Base-by-base conservation (phyloP, 2,888 invertebrate species). In the Tortrix viridana region DNA sequence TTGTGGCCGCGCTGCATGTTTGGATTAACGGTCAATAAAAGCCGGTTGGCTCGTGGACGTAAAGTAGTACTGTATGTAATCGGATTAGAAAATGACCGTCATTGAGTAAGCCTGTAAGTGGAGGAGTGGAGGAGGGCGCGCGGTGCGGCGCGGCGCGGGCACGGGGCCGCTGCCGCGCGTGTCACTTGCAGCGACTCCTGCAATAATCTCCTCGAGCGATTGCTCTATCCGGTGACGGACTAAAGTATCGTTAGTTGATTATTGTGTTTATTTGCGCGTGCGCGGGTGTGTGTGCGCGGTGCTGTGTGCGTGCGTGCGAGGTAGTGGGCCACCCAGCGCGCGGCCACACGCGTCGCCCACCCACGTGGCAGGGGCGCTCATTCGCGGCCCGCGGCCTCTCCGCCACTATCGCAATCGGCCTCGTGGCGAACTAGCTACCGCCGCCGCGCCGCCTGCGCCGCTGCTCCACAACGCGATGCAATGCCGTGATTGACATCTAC, bases 191-290 rank as follows among this genome's bases (percentile, higher is more conserved):
- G 85, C 83, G 79, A 82, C 79, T 75, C 81, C 78, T 73, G 83
- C 86, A 80, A 79, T 85, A 87, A 85, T 86, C 86, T 87, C 84
- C 74, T 67, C 81, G 77, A 83, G 83, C 83, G 85, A 89, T 89
- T 84, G 87, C 86, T 89, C 89, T 90, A 89, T 89, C 90, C 89
- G 88, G 89, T 88, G 90, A 89, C 88, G 87, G 87, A 85, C 86
- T 88, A 85, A 87, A 88, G 89, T 91, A 90, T 89, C 89, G 89
- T 88, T 87, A 85, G 89, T 86, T 90, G 89, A 89, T 90, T 86
- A 89, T 91, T 89, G 89, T 91, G 89, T 89, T 89, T 90, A 89
- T 89, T 88, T 89, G 89, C 88, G 87, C 82, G 83, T 76, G 74
- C 77, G 76, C 86, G 89, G 88, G 86, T 83, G 77, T 73, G 85